Evolutionary conservation across 2,888 invertebrate genomes (phyloP).

Genomic region (Myopa testacea): DNA sequence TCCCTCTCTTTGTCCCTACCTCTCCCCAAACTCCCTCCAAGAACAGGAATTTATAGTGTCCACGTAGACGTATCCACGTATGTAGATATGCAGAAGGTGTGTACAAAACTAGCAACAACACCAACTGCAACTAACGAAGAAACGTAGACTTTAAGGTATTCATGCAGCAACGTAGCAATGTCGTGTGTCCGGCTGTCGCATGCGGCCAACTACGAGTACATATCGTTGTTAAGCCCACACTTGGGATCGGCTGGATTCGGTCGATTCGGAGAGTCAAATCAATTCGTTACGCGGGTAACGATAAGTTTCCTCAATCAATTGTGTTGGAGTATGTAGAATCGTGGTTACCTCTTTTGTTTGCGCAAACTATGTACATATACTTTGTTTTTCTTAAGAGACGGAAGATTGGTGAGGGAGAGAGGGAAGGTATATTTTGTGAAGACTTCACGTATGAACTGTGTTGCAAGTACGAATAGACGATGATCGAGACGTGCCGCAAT

Average conservation of each 20-base stretch:
- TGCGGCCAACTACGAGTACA: background rate
- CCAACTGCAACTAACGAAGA: background rate
- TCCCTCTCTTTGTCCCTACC: background rate
- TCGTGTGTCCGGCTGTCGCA: background rate
- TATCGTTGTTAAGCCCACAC: background rate
- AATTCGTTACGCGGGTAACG: slow-evolving; percentile 26
- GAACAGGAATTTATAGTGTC: background rate
- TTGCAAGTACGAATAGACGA: too few relatives aligned
- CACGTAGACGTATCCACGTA: background rate
- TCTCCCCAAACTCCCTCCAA: background rate
- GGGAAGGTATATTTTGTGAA: too few relatives aligned
- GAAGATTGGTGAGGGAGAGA: too few relatives aligned
- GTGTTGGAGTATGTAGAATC: background rate
- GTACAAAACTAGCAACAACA: slow-evolving; percentile 18
- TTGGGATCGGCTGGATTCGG: slow-evolving; percentile 7
- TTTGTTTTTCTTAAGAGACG: background rate
- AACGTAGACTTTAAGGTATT: background rate
- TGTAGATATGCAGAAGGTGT: background rate
- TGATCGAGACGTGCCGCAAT: too few relatives aligned
- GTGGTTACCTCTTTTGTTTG: background rate
- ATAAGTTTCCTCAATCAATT: slow-evolving; percentile 31
- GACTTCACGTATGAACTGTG: too few relatives aligned
- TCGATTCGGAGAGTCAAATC: slow-evolving; percentile 23
- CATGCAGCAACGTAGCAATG: too few relatives aligned
- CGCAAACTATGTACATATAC: background rate